Percentiles rank a stretch among this genome's conserved stretches.
phyloP scores from a whole-genome alignment of 2,888 invertebrate species.

The Cybosia mesomella region DNA sequence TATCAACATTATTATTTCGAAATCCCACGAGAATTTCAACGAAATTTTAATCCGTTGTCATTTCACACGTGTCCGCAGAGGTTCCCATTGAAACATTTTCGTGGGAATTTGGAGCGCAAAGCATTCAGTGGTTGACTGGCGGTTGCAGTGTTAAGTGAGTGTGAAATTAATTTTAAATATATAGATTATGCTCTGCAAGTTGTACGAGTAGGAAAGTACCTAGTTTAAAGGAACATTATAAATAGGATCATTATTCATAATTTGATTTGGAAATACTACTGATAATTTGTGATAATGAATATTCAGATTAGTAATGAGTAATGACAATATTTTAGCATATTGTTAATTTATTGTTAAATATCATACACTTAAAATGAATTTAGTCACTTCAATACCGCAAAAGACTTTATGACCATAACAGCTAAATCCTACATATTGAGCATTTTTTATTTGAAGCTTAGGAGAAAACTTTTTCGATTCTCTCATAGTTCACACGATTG shows the following conservation, averaged over 20 bases:
- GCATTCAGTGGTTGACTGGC: background rate
- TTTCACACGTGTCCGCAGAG: slow-evolving; percentile 23
- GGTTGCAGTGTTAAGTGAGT: slow-evolving; percentile 12
- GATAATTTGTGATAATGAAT: too few relatives aligned
- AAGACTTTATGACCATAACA: background rate
- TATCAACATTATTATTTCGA: background rate
- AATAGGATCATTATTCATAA: too few relatives aligned
- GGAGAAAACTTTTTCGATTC: background rate
- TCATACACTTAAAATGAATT: background rate
- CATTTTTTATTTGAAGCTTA: background rate
- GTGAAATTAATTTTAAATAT: slow-evolving; percentile 7
- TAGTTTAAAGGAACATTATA: too few relatives aligned
- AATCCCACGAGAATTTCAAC: slow-evolving; percentile 22
- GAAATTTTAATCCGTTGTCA: slow-evolving; percentile 20
- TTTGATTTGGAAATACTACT: too few relatives aligned
- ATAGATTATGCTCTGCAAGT: too few relatives aligned
- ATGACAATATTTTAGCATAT: too few relatives aligned
- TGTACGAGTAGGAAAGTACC: too few relatives aligned
- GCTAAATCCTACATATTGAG: background rate
- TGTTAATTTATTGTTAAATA: too few relatives aligned
- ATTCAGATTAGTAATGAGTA: too few relatives aligned
- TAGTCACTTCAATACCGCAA: too few relatives aligned
- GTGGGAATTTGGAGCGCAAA: slow-evolving; percentile 15
- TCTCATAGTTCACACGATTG: background rate
- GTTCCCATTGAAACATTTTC: slow-evolving; percentile 25